Evolutionary conservation across 2,797 vertebrate species (phyloP).

Genomic region (Tangara arthus): DNA sequence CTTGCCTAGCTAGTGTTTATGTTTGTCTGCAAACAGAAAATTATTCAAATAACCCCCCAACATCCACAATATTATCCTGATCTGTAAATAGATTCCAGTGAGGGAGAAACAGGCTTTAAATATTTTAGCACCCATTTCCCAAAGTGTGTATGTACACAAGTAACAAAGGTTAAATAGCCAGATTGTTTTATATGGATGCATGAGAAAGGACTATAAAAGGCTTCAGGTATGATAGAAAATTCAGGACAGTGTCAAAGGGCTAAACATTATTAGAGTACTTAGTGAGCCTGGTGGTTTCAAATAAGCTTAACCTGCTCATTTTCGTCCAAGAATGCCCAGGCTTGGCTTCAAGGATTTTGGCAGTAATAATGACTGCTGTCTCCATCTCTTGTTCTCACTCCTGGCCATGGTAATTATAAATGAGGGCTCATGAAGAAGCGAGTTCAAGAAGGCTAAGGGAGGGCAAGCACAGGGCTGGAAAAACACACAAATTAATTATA

Average conservation of each 20-base stretch:
- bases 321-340: not conserved
- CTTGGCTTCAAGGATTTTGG: not conserved
- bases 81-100: not conserved
- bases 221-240: not conserved
- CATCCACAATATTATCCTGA: not conserved
- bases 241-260: not conserved
- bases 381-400: not conserved
- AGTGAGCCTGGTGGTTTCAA: not conserved
- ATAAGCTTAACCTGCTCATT: not conserved
- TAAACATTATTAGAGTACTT: not conserved
- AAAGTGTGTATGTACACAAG: not conserved
- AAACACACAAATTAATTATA: not conserved
- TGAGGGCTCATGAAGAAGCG: not conserved
- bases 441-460: not conserved
- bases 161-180: not conserved
- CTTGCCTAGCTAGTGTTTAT: not conserved
- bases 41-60: not conserved
- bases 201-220: not conserved
- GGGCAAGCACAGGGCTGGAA: not conserved
- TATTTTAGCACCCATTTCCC: not conserved
- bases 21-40: not conserved
- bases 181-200: not conserved
- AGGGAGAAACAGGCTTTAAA: not conserved
- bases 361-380: not conserved
- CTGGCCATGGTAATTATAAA: not conserved